Evolutionary conservation across 1,140 invertebrate genomes (phyloP), one percentile per base, ranked within the genome.

Genomic region (Ceratina japonica): DNA sequence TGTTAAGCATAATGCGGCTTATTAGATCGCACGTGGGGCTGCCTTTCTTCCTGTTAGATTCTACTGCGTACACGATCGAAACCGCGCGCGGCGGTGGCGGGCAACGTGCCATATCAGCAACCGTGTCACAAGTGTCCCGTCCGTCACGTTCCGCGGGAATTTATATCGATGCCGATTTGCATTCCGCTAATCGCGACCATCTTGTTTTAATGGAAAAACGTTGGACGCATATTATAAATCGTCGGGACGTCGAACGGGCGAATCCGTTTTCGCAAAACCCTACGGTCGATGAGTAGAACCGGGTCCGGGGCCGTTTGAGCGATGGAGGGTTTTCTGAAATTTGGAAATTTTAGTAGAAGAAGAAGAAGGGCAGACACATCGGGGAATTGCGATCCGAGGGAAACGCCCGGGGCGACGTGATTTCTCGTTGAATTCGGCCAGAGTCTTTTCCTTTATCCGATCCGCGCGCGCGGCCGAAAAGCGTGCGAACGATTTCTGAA

Each of bases 401-500:
- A 78, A 72, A 72, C 69, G 75, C 75, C 85, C 54, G 73, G 68
- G 71, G 77, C 77, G 77, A 73, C 77, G 77, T 66, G 77, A 79
- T 79, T 79, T 73, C 77, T 74, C 77, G 75, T 80, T 75, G 54
- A 74, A 65, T 65, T 82, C 79, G 66, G 51, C 72, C 76, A 59
- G 54, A 75, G 70, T 74, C 71, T 51, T 82, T 82, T 86, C 75
- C 84, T 88, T 87, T 84, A 86, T 87, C 86, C 86, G 78, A 81
- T 77, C 66, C 52, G 66, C n/a, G 74, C 66, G 70, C 24, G 74
- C 72, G 54, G 82, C 84, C 84, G 83, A 83, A 88, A 89, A 86
- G 79, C 79, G 74, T 85, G 86, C 84, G 85, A 86, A 81, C 75
- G 72, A 81, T 80, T 88, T 89, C 87, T 76, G 70, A 78, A 78